Base-by-base conservation (phyloP, 2,113 vertebrate species). In the Sclerurus mexicanus region DNA sequence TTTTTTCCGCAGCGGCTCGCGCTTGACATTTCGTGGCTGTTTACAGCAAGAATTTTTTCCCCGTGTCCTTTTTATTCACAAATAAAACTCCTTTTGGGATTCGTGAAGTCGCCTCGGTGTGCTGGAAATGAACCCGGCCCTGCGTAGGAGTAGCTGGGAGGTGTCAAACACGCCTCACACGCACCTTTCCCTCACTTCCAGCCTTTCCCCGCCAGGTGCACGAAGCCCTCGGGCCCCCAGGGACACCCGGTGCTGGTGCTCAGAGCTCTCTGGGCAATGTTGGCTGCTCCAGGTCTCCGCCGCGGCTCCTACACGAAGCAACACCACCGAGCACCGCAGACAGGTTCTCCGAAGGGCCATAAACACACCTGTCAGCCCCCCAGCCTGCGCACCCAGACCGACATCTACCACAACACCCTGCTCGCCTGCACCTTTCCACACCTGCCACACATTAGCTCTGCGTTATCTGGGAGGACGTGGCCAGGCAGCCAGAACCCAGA, bases 141-240 rank as follows among this genome's bases (percentile, higher is more conserved):
- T 6, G 9, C 10, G 7, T 5, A 47, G 53, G 49, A 74, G 46
- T 14, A 60, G n/a, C 46, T 63, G 8, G 1, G 49, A 67, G 74
- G n/a, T 4, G 35, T 3, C 10, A 40, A 69, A n/a, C 44, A 27
- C 58, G 7, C 6, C 44, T 3, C n/a, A 23, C 18, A 1, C 27
- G 42, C 47, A 1, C 27, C 50, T 5, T 31, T 12, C 55, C 59
- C 74, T 20, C 42, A 13, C 44, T 10, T 5, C 4, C 69, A 47
- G 3, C 14, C 63, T 20, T 14, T 6, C 5, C 0, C 47, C 8
- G 39, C 27, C 44, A 6, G 1, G 20, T 1, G n/a, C 50, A 4
- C 30, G 3, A 5, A 23, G 23, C 49, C 0, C 21, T 8, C 53
- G 0, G 49, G 4, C 49, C 5, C 9, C 1, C 5, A 2, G 5